These are phyloP conservation scores for Eugnorisma glareosa DNA, from an alignment of 2,888 invertebrate genomes.

Conservation along the genomic window DNA sequence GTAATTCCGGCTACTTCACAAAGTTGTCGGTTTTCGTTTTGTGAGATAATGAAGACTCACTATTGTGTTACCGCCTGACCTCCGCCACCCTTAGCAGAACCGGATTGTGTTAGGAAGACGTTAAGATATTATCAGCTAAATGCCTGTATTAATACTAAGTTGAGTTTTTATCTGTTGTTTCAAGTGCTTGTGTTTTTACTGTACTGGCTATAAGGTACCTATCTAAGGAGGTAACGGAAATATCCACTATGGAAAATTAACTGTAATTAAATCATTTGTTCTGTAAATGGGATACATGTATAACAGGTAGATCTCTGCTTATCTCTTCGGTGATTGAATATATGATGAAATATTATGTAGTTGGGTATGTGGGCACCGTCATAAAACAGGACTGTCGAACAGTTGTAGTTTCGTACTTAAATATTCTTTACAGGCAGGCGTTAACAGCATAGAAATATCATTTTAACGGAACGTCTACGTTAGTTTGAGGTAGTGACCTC, in stretches of 20 bases:
- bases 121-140: slow-evolving; percentile 43
- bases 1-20: slow-evolving; percentile 24
- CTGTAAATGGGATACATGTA: background rate
- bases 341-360: background rate
- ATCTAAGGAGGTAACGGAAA: background rate
- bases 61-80: slow-evolving; percentile 56
- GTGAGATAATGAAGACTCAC: slow-evolving; percentile 50
- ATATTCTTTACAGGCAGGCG: background rate
- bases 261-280: background rate
- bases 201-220: background rate
- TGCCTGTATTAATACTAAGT: slow-evolving; percentile 31
- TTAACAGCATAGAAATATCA: background rate
- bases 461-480: background rate
- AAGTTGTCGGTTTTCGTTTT: slow-evolving; percentile 43
- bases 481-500: background rate
- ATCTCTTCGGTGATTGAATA: background rate
- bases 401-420: background rate
- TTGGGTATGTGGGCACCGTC: background rate
- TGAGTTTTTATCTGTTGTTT: slow-evolving; percentile 19
- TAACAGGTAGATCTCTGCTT: background rate
- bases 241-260: background rate
- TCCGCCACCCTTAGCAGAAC: slow-evolving; percentile 21
- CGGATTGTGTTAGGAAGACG: slow-evolving; percentile 27
- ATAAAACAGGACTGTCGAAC: background rate
- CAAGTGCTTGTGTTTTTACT: background rate